Base-by-base conservation (phyloP, 2,797 vertebrate species). In the Furcifer pardalis region DNA sequence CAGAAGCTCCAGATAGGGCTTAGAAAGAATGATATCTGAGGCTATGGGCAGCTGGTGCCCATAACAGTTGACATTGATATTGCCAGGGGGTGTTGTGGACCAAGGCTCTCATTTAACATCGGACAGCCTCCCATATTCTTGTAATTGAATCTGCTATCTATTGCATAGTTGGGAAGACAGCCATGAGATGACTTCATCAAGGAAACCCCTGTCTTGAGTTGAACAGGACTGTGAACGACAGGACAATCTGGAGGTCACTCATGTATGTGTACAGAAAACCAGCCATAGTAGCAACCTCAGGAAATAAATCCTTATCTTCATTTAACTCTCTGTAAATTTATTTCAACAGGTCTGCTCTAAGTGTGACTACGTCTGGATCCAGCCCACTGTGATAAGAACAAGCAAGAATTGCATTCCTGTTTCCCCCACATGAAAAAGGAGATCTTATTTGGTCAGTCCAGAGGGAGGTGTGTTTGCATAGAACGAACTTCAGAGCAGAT, bases 401-500 rank as follows among this genome's bases (percentile, higher is more conserved):
- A 21, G 3, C 32, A 2, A 1, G 27, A 3, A 66, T 35, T 19
- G 40, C 3, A 56, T 5, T 27, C 44, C 30, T 32, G 69, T 69
- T 69, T 68, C 17, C 13, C 32, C 46, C 19, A 12, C 35, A n/a
- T 32, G 19, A 37, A 1, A 59, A 59, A 72, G 10, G 69, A 66
- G 68, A 2, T 12, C 40, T 68, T 86, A 80, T 88, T 86, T 0
- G 0, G 17, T 49, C 63, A 49, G 17, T 46, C 88, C 89, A 19
- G 27, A n/a, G 19, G 21, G 10, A 40, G n/a, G 6, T 40, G 7
- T 59, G 3, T 42, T 83, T 42, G 7, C 32, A 6, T n/a, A 63
- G 66, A 27, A 35, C 49, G 86, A 85, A 86, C 68, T 89, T 88
- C 83, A 78, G 90, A 87, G 90, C 93, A 94, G 91, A 90, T 92